Conservation (phyloP, 92 coral and sea anemone genomes). For the Montipora capitata region DNA sequence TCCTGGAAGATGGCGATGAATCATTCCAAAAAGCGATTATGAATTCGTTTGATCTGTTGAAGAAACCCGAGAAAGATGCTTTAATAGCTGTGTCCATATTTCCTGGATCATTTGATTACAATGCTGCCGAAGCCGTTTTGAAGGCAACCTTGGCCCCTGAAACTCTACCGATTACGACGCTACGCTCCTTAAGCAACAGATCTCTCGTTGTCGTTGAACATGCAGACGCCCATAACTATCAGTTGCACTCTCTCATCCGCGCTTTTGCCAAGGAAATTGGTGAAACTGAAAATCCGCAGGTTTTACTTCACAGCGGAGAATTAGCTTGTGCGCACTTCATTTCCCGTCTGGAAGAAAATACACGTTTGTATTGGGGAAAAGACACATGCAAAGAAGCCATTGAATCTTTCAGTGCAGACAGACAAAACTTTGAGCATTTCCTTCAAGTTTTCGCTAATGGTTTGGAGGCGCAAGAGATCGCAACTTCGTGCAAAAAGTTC, state of each 20-base stretch:
- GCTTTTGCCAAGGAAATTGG: constrained; percentile 19
- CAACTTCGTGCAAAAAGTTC: background rate
- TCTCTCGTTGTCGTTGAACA: constrained; percentile 14
- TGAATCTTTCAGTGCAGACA: constrained; percentile 20
- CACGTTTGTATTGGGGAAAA: constrained; percentile 26
- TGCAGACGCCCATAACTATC: background rate
- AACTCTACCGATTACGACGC: background rate
- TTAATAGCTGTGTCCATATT: constrained; percentile 54
- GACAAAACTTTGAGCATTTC: constrained; percentile 40
- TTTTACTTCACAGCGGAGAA: background rate
- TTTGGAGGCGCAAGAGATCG: background rate
- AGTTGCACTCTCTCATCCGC: constrained; percentile 39
- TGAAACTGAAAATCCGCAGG: background rate
- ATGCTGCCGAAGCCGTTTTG: constrained; percentile 54
- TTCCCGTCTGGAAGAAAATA: background rate
- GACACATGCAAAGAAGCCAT: constrained; percentile 56
- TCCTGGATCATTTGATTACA: constrained; percentile 51
- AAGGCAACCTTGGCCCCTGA: background rate
- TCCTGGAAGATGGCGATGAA: constrained; percentile 5
- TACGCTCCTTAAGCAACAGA: constrained; percentile 7
- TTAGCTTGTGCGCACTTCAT: constrained; percentile 35
- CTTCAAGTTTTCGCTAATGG: background rate
- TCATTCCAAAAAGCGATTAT: constrained; percentile 35
- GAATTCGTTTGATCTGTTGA: constrained; percentile 46
- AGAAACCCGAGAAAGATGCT: constrained; percentile 2